Percentiles rank a stretch among this genome's conserved stretches.
These are phyloP conservation scores for Uropetala carovei DNA, from an alignment of 2,888 invertebrate genomes.

Conservation along the genomic window DNA sequence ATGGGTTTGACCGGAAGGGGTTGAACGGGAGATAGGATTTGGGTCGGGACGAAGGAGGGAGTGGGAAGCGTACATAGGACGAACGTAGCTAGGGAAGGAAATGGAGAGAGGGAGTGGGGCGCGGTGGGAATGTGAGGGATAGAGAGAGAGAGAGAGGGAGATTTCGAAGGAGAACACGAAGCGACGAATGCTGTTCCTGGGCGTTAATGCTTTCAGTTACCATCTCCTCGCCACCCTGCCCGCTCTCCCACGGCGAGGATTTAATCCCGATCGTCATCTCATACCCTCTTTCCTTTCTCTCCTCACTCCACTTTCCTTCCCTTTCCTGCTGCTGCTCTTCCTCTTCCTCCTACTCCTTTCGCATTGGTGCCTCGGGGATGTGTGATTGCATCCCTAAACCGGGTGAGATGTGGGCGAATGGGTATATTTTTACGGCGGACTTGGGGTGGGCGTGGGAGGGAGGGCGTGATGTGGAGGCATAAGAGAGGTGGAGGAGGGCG, in stretches of 20 bases:
- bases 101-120: background rate
- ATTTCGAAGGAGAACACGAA: constrained; percentile 24
- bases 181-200: constrained; percentile 51
- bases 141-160: background rate
- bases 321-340: background rate
- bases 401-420: constrained; percentile 26
- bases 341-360: background rate
- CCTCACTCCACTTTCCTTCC: background rate
- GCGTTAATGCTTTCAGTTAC: constrained; percentile 36
- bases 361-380: constrained; percentile 14
- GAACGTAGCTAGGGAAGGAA: background rate
- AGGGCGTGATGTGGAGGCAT: background rate
- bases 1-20: background rate
- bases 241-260: constrained; percentile 25
- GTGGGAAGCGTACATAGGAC: background rate
- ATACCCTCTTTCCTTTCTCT: background rate
- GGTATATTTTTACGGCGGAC: background rate
- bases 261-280: constrained; percentile 27
- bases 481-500: background rate
- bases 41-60: background rate
- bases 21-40: background rate
- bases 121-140: background rate
- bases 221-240: background rate
- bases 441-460: background rate
- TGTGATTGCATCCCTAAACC: constrained; percentile 52